Conservation (phyloP, 2,113 vertebrate species). For the Motacilla tschutschensis region DNA sequence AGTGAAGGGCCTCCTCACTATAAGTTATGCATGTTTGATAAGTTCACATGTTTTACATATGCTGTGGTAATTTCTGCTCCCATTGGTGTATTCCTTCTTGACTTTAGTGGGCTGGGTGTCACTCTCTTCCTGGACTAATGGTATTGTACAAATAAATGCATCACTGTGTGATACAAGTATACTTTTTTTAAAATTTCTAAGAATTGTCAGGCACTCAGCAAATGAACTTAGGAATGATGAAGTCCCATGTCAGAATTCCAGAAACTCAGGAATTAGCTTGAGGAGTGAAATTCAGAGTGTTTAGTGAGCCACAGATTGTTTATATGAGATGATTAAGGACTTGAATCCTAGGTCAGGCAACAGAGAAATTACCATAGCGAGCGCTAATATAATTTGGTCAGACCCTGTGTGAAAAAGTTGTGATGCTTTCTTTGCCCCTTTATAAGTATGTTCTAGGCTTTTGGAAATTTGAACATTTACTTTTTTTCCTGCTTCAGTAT, state of each 20-base stretch:
- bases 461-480: background rate
- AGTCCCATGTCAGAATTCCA: background rate
- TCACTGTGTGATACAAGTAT: background rate
- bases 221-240: background rate
- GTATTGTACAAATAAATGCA: background rate
- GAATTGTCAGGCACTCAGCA: background rate
- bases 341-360: background rate
- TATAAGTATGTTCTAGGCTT: background rate
- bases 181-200: background rate
- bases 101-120: background rate
- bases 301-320: background rate
- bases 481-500: background rate
- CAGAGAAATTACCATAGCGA: background rate
- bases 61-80: background rate
- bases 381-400: background rate
- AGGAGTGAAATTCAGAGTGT: background rate
- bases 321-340: background rate
- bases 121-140: background rate
- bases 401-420: background rate
- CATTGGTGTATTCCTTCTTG: background rate
- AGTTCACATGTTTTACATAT: background rate
- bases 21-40: background rate
- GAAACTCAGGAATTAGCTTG: background rate
- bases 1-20: background rate
- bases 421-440: background rate